These are phyloP conservation scores for Himalopsyche japonica DNA, from an alignment of 2,888 invertebrate species.

Conservation along the genomic window DNA sequence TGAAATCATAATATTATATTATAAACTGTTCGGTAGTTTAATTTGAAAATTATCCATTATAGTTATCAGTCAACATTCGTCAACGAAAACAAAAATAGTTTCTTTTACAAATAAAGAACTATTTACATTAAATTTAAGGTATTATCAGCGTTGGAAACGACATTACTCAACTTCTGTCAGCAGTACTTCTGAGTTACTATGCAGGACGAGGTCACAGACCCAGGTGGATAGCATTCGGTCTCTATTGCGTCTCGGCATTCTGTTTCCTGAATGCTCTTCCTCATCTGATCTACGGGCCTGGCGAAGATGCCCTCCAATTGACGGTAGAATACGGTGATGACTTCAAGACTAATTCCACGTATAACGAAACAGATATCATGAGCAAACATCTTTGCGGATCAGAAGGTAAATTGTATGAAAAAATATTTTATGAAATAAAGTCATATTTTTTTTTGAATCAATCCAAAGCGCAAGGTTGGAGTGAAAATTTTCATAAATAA, in stretches of 20 bases:
- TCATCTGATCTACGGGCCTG: conserved; percentile 70
- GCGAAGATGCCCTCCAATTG: conserved; percentile 65
- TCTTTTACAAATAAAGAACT: too few relatives aligned
- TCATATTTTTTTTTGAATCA: neutral
- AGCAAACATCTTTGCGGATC: conserved; percentile 62
- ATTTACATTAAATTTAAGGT: conserved; percentile 49
- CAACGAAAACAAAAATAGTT: too few relatives aligned
- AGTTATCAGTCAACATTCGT: too few relatives aligned
- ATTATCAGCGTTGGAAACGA: conserved; percentile 75
- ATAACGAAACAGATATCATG: conserved; percentile 34
- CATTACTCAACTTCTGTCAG: conserved; percentile 70
- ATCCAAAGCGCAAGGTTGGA: too few relatives aligned
- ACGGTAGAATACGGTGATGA: conserved; percentile 62
- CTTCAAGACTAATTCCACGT: conserved; percentile 3
- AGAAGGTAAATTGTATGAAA: conserved; percentile 42
- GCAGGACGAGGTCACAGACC: conserved; percentile 73
- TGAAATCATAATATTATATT: too few relatives aligned
- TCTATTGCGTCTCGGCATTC: conserved; percentile 64
- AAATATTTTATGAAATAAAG: neutral
- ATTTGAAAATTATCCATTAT: too few relatives aligned
- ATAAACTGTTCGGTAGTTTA: too few relatives aligned
- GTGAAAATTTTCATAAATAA: too few relatives aligned
- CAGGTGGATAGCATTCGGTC: conserved; percentile 69
- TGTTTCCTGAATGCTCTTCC: conserved; percentile 69
- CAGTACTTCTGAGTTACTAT: conserved; percentile 69